Evolutionary conservation across 1,140 invertebrate species (phyloP).

Genomic region (Sitophilus oryzae): DNA sequence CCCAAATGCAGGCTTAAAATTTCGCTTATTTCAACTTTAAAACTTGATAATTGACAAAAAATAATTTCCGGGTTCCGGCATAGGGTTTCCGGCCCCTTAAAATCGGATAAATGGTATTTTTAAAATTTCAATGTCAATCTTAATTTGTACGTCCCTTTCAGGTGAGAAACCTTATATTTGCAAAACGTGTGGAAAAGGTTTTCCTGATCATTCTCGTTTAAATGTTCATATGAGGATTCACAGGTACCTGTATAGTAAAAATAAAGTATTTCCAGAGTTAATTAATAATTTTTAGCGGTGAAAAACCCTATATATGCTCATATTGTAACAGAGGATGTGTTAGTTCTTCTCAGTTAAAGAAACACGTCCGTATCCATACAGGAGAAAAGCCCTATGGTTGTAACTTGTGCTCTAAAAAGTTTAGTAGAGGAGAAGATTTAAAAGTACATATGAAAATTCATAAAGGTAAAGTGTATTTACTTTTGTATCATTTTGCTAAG

Average conservation of each 20-base stretch:
- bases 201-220: slow-evolving; percentile 46
- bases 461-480: slow-evolving; percentile 35
- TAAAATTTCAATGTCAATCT: no score
- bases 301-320: slow-evolving; percentile 59
- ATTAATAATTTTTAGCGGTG: slow-evolving; percentile 44
- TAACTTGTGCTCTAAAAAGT: slow-evolving; percentile 38
- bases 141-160: no score
- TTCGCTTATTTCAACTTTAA: no score
- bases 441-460: slow-evolving; percentile 39
- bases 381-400: slow-evolving; percentile 40
- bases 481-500: no score
- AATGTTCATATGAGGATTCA: slow-evolving; percentile 51
- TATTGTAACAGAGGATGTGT: slow-evolving; percentile 45
- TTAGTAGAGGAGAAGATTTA: slow-evolving; percentile 38
- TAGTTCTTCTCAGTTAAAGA: slow-evolving; percentile 44
- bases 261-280: no score
- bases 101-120: background rate
- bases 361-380: slow-evolving; percentile 44
- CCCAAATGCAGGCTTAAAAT: no score
- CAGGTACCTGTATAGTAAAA: no score
- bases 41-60: no score
- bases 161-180: slow-evolving; percentile 48
- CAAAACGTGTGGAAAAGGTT: slow-evolving; percentile 46
- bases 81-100: no score
- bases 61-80: no score